A percentile compares a stretch with the other conserved stretches of the same genome.
These are phyloP conservation scores for Gandaritis pyraliata DNA, from an alignment of 2,888 invertebrate genomes.

Conservation along the genomic window DNA sequence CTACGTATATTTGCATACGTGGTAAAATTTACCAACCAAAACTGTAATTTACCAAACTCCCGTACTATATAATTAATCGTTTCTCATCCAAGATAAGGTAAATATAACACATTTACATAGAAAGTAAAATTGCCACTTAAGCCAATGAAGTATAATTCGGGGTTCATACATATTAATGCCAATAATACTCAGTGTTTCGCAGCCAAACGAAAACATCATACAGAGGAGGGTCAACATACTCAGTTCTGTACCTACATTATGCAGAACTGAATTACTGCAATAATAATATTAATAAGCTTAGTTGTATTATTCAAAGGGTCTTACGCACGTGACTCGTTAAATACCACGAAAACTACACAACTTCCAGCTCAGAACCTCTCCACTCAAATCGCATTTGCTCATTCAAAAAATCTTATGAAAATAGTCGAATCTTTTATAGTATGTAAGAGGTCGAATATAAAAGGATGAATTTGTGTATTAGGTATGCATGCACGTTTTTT, in stretches of 20 bases:
- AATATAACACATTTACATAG: conserved; percentile 34
- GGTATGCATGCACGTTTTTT: too few relatives aligned
- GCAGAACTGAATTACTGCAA: conserved; percentile 20
- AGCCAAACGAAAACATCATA: conserved; percentile 20
- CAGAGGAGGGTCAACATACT: conserved; percentile 17
- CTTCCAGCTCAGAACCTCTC: too few relatives aligned
- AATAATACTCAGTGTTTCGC: conserved; percentile 33
- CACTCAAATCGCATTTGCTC: too few relatives aligned
- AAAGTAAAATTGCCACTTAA: conserved; percentile 37
- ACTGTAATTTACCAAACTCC: too few relatives aligned
- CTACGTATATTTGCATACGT: too few relatives aligned
- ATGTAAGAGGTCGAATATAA: too few relatives aligned
- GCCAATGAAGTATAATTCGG: conserved; percentile 39
- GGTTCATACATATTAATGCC: conserved; percentile 43
- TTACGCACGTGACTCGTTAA: background rate
- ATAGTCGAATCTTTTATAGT: too few relatives aligned
- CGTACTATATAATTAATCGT: background rate
- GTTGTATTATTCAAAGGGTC: conserved; percentile 13
- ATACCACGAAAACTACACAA: too few relatives aligned
- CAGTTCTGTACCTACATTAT: conserved; percentile 14
- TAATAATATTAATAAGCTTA: conserved; percentile 3
- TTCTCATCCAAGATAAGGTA: conserved; percentile 23
- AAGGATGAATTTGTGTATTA: too few relatives aligned
- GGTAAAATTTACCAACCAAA: too few relatives aligned
- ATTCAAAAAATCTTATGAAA: too few relatives aligned